These are phyloP conservation scores for Champsocephalus esox DNA, from an alignment of 2,797 vertebrate species.

Conservation along the genomic window DNA sequence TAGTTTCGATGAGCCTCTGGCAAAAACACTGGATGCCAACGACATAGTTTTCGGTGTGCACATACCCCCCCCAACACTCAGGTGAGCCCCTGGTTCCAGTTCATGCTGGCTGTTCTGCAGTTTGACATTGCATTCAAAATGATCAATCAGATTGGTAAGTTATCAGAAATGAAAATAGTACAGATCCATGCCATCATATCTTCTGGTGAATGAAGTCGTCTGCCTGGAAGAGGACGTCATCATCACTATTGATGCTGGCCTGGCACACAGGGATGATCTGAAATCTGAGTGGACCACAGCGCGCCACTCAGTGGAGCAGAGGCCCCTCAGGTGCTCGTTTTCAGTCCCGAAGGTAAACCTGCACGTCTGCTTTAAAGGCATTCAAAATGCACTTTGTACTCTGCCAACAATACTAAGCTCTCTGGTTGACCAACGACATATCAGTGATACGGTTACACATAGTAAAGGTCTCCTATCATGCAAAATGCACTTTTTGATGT, in stretches of 20 bases:
- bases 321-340: constrained; percentile 43
- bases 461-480: no score
- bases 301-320: constrained; percentile 47
- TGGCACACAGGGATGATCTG: constrained; percentile 46
- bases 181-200: not conserved
- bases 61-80: constrained; percentile 86
- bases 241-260: constrained; percentile 49
- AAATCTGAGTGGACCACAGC: constrained; percentile 39
- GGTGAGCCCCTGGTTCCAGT: constrained; percentile 96
- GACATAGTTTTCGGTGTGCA: constrained; percentile 92
- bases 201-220: not conserved
- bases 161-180: not conserved
- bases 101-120: constrained; percentile 91
- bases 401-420: no score
- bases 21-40: constrained; percentile 88
- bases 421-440: no score
- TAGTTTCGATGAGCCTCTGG: constrained; percentile 89
- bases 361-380: not conserved
- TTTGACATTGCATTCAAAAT: constrained; percentile 91
- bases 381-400: no score
- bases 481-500: no score
- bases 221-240: constrained; percentile 40
- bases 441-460: no score
- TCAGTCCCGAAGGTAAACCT: constrained; percentile 47
- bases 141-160: constrained; percentile 89